Conservation (phyloP, 2,797 vertebrate genomes). For the Pangasius larnaudii region DNA sequence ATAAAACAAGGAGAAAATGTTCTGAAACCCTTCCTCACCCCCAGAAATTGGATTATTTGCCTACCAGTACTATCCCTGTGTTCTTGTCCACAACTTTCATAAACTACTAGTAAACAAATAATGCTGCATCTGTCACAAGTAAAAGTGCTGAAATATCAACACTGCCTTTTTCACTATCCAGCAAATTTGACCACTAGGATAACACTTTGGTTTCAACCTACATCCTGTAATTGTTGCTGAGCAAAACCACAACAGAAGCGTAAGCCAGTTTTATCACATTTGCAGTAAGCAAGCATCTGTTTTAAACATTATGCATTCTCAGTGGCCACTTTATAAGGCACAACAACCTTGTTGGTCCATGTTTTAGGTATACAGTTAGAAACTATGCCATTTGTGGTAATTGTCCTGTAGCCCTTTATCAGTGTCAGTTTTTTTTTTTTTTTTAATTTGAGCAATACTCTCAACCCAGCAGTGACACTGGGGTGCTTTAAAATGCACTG, state of each 20-base stretch:
- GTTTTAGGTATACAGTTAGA: not conserved
- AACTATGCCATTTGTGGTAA: not conserved
- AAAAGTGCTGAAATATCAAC: constrained; percentile 12
- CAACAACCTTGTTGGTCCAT: not conserved
- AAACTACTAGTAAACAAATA: not conserved
- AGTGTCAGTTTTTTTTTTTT: not conserved
- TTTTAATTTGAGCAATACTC: not conserved
- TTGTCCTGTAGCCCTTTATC: not conserved
- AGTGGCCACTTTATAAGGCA: not conserved
- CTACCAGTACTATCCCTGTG: not conserved
- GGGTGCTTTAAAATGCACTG: not conserved
- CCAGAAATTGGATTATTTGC: not conserved
- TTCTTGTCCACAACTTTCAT: not conserved
- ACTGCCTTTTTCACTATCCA: not conserved
- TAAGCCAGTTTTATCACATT: not conserved
- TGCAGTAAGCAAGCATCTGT: not conserved
- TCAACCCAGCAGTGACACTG: not conserved
- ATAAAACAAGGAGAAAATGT: not conserved
- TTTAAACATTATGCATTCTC: not conserved
- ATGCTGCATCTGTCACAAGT: not conserved
- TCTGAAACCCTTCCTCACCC: not conserved
- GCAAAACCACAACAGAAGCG: not conserved
- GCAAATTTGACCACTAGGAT: not conserved
- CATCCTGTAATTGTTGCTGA: not conserved
- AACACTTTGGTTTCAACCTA: not conserved